Percentiles rank a stretch among this genome's conserved stretches.
Evolutionary conservation across 2,888 invertebrate genomes (phyloP).

Genomic region (Drosophila leonis): DNA sequence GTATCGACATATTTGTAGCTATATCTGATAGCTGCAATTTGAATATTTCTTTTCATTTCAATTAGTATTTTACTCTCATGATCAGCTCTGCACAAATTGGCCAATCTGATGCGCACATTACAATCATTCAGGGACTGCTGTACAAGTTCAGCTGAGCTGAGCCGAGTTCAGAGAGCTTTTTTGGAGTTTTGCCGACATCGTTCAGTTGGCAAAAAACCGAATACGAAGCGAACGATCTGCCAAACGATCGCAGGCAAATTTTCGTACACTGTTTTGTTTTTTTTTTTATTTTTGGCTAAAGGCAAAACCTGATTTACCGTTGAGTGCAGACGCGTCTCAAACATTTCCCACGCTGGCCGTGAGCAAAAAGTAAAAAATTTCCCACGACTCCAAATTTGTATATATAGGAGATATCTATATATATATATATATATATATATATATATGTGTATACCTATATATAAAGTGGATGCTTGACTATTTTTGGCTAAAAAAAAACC

Average conservation of each 20-base stretch:
- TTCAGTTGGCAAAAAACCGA: constrained; percentile 32
- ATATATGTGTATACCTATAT: constrained; percentile 55
- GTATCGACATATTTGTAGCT: background rate
- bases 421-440: constrained; percentile 52
- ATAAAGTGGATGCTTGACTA: constrained; percentile 45
- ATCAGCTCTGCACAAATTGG: constrained; percentile 44
- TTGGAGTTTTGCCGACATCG: constrained; percentile 42
- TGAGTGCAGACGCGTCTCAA: constrained; percentile 61
- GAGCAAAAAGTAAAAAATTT: constrained; percentile 68
- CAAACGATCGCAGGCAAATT: constrained; percentile 74
- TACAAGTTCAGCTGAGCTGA: constrained; percentile 25
- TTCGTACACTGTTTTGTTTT: constrained; percentile 59
- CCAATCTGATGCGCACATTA: constrained; percentile 33
- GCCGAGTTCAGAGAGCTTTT: constrained; percentile 34
- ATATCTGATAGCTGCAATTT: background rate
- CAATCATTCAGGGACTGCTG: constrained; percentile 23
- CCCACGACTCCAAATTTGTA: constrained; percentile 83
- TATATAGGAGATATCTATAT: constrained; percentile 63
- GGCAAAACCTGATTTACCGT: constrained; percentile 81
- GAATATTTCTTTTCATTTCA: constrained; percentile 31
- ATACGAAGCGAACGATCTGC: constrained; percentile 55
- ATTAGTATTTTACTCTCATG: constrained; percentile 34
- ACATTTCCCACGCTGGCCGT: constrained; percentile 78
- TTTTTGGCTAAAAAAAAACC: constrained; percentile 51
- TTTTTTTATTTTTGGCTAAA: constrained; percentile 59